Conservation (phyloP, 2,797 vertebrate species). For the Nasua narica region DNA sequence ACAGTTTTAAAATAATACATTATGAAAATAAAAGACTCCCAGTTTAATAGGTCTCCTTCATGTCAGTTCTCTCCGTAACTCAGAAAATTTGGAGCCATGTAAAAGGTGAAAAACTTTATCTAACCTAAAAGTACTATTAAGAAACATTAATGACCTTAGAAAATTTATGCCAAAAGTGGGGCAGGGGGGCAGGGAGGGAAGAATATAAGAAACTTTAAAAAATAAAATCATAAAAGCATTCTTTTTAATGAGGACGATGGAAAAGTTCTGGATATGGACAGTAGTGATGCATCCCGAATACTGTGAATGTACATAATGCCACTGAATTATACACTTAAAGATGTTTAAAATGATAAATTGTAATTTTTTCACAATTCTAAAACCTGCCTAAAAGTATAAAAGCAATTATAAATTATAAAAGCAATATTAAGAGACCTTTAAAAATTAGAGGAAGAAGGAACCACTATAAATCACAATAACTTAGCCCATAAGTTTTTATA, state of each 20-base stretch:
- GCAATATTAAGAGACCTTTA: background rate
- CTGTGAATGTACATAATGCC: background rate
- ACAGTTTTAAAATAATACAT: background rate
- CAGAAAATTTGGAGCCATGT: slow-evolving; percentile 25
- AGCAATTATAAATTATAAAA: background rate
- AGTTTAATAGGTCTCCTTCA: background rate
- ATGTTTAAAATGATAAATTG: background rate
- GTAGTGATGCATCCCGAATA: background rate
- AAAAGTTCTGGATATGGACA: background rate
- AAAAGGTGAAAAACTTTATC: slow-evolving; percentile 29
- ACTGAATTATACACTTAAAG: background rate
- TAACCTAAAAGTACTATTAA: background rate
- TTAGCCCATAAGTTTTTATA: background rate
- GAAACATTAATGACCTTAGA: background rate
- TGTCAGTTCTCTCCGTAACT: background rate
- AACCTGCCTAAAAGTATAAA: background rate
- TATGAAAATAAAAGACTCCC: background rate
- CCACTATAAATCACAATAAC: background rate
- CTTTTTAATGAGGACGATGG: background rate
- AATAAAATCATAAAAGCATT: slow-evolving; percentile 20
- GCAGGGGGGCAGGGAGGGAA: no score
- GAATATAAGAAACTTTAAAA: background rate
- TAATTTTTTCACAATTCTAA: background rate
- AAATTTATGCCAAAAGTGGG: background rate
- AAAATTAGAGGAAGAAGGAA: slow-evolving; percentile 3